A percentile compares a stretch with the other conserved stretches of the same genome.
These are phyloP conservation scores for Cololabis saira DNA, from an alignment of 2,113 vertebrate species.

Conservation along the genomic window DNA sequence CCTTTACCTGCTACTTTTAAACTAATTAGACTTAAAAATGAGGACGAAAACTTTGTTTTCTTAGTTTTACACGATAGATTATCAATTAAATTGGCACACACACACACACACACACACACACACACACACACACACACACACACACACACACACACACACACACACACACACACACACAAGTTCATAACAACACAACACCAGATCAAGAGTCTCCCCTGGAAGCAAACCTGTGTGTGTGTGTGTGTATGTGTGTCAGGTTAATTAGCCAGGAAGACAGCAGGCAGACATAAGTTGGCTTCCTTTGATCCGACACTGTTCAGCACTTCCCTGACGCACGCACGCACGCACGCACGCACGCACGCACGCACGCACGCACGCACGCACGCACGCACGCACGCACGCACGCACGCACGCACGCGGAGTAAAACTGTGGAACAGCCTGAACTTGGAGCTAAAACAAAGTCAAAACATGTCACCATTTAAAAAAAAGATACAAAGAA, in stretches of 20 bases:
- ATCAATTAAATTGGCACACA: neutral
- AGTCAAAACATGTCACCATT: too few relatives aligned
- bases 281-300: constrained; percentile 45
- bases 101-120: neutral
- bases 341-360: constrained; percentile 22
- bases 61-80: too few relatives aligned
- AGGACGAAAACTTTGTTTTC: too few relatives aligned
- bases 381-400: neutral
- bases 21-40: too few relatives aligned
- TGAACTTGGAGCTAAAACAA: too few relatives aligned
- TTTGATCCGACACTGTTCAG: constrained; percentile 59
- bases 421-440: too few relatives aligned
- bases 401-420: too few relatives aligned
- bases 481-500: too few relatives aligned
- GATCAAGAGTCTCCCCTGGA: constrained; percentile 36
- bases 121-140: neutral
- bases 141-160: neutral
- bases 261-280: constrained; percentile 61
- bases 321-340: constrained; percentile 25
- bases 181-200: constrained; percentile 31
- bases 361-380: neutral
- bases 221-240: neutral
- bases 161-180: neutral
- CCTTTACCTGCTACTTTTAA: too few relatives aligned
- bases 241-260: constrained; percentile 27